phyloP scores from a whole-genome alignment of 1,140 invertebrate genomes.

The Copidosoma floridanum region DNA sequence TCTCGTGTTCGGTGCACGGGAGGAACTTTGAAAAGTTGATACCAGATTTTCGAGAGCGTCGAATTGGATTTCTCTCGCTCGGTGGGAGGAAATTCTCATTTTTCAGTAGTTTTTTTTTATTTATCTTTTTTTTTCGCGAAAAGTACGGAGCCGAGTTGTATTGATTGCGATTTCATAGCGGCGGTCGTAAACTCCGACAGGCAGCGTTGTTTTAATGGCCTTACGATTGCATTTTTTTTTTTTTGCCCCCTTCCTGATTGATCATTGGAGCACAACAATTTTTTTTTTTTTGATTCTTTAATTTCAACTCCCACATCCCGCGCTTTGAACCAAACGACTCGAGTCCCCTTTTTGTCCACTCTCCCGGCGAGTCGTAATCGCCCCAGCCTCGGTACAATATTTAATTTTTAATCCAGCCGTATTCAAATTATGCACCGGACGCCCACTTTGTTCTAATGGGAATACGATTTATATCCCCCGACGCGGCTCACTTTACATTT shows the following conservation, averaged over 20 bases:
- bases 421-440: constrained; percentile 44
- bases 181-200: too few relatives aligned
- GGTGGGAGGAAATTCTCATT: not conserved
- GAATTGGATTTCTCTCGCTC: constrained; percentile 6
- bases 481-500: constrained; percentile 52
- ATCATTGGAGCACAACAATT: not conserved
- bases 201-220: too few relatives aligned
- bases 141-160: not conserved
- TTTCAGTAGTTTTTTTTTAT: not conserved
- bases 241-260: not conserved
- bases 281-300: too few relatives aligned
- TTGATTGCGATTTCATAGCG: constrained; percentile 14
- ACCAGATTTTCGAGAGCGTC: constrained; percentile 14
- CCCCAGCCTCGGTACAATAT: constrained; percentile 38
- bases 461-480: constrained; percentile 52
- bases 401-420: constrained; percentile 51
- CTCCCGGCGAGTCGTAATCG: constrained; percentile 50
- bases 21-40: constrained; percentile 13
- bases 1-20: too few relatives aligned
- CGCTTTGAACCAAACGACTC: too few relatives aligned
- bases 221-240: not conserved
- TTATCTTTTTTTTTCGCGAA: not conserved
- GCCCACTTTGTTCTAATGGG: constrained; percentile 42
- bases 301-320: constrained; percentile 22
- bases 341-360: too few relatives aligned